Evolutionary conservation across 2,113 vertebrate species (phyloP), one percentile per base, ranked within the genome.

Genomic region (Rousettus leschenaultii): DNA sequence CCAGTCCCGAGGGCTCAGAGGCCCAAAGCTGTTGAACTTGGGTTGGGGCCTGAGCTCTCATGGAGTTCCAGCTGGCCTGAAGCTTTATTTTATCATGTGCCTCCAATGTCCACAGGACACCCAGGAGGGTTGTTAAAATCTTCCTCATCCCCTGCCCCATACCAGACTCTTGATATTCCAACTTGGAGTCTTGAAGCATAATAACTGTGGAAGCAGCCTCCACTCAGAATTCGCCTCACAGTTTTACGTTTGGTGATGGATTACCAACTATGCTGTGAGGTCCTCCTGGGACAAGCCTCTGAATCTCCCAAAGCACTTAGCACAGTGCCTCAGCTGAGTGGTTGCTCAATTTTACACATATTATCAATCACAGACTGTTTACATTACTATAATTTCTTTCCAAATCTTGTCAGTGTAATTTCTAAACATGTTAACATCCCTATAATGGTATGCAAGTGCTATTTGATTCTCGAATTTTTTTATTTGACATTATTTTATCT

Each of bases 401-500:
- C 82, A 94, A 66, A 84, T 88, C 78, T 74, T 70, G 40, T 93
- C 91, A 82, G 33, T 35, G 68, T 45, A 48, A 82, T 91, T 89
- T 83, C 73, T 88, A 91, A 96, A 95, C 77, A 89, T 55, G 68
- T 86, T 84, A 89, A 43, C 74, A 8, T 97, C 75, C 21, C 86
- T 89, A 15, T 82, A 35, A 83, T 79, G 86, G 70, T 45, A 96
- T 89, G 86, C 77, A 79, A 95, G 86, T 86, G 78, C 89, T 88
- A 84, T 78, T 45, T 85, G 77, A 82, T 68, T 96, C 82, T 94
- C 51, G 53, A 65, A 33, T 53, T 77, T 88, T 92, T 87, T 91
- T 71, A 59, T 89, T 84, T 95, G 95, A 92, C 89, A 75, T 78
- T 70, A 92, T 94, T 96, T 94, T 96, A 86, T 96, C 86, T 95